These are phyloP conservation scores for Aproaerema taeniolella DNA, from an alignment of 2,888 invertebrate genomes.

Conservation along the genomic window DNA sequence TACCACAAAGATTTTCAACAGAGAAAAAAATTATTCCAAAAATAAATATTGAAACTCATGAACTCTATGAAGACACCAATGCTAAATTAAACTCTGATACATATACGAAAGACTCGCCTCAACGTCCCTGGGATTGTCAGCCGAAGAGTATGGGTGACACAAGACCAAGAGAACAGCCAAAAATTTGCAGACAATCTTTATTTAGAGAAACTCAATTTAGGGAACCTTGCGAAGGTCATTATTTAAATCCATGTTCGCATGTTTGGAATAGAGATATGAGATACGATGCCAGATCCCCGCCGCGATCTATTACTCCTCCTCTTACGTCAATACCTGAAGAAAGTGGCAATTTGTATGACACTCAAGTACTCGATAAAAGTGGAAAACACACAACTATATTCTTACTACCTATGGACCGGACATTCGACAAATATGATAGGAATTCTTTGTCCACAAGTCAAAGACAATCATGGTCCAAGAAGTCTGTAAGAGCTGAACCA, in stretches of 20 bases:
- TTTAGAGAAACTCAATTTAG: slow-evolving; percentile 51
- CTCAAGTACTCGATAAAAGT: slow-evolving; percentile 47
- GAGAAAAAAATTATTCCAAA: slow-evolving; percentile 57
- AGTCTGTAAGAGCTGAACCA: slow-evolving; percentile 49
- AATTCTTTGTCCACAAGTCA: slow-evolving; percentile 31
- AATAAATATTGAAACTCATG: slow-evolving; percentile 51
- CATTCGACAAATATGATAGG: slow-evolving; percentile 50
- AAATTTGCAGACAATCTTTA: slow-evolving; percentile 57
- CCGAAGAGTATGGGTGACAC: slow-evolving; percentile 36
- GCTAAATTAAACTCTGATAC: slow-evolving; percentile 66
- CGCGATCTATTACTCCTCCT: slow-evolving; percentile 55
- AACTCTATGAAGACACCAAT: slow-evolving; percentile 45
- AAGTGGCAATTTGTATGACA: slow-evolving; percentile 50
- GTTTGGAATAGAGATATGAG: slow-evolving; percentile 53
- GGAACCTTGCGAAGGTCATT: slow-evolving; percentile 38
- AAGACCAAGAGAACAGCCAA: slow-evolving; percentile 46
- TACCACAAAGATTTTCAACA: slow-evolving; percentile 64
- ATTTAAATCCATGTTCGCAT: slow-evolving; percentile 37
- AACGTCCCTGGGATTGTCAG: slow-evolving; percentile 41
- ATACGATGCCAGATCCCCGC: slow-evolving; percentile 46
- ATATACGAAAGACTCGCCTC: slow-evolving; percentile 71
- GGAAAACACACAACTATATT: slow-evolving; percentile 53
- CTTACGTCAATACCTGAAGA: slow-evolving; percentile 73
- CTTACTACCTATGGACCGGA: slow-evolving; percentile 63
- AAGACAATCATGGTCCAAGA: slow-evolving; percentile 58